Evolutionary conservation across 2,113 vertebrate genomes (phyloP).

Genomic region (Ramphastos sulfuratus): DNA sequence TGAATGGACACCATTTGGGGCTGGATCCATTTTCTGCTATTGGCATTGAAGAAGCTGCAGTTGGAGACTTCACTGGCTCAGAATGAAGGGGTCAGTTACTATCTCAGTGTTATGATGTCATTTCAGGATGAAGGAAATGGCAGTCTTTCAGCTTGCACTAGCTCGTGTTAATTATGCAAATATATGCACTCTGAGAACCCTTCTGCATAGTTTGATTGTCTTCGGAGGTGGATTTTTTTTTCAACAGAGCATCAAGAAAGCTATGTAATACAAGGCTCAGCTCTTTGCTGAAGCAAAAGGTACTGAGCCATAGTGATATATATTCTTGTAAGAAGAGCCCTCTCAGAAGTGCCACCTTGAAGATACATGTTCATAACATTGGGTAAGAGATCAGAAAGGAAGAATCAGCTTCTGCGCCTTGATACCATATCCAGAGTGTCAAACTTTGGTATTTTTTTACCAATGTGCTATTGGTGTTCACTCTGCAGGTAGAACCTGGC

Average conservation of each 20-base stretch:
- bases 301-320: fast-evolving
- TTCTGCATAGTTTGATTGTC: not conserved
- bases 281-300: not conserved
- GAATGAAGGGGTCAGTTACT: not conserved
- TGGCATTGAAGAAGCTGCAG: constrained; percentile 3
- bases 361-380: not conserved
- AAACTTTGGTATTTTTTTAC: not conserved
- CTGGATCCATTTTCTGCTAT: constrained; percentile 27
- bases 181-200: not conserved
- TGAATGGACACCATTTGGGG: constrained; percentile 35
- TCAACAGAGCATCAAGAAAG: not conserved
- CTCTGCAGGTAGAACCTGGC: not conserved
- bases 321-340: not conserved
- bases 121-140: not conserved
- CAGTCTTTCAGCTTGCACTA: not conserved
- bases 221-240: not conserved
- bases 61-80: not conserved
- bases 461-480: not conserved
- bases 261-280: not conserved
- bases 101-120: not conserved
- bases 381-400: not conserved
- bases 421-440: not conserved
- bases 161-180: not conserved
- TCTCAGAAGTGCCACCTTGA: not conserved
- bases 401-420: fast-evolving